Evolutionary conservation across 2,113 vertebrate species (phyloP), one percentile per base, ranked within the genome.

Genomic region (Tyto alba): DNA sequence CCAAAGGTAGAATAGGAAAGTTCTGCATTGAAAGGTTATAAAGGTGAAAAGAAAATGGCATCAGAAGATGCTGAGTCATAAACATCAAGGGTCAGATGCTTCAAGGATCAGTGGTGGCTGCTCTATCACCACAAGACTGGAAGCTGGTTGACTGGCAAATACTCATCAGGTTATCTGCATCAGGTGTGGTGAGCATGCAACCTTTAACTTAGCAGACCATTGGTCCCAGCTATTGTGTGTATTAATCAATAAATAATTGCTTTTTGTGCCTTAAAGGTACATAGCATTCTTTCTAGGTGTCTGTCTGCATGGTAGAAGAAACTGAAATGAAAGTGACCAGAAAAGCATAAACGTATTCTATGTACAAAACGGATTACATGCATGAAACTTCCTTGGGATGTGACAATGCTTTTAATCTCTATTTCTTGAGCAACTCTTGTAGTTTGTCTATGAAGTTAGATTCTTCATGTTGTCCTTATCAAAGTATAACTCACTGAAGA

Each of bases 191-290:
- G 1, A 82, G 17, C 20, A 72, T 34, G 6, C 23, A n/a, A 43
- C 11, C 0, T 60, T 79, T 52, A 43, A 52, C 3, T 34, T 55
- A 64, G 30, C 11, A 48, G 11, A 6, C 11, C 6, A 10, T 38
- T 78, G 67, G 8, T 29, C 21, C 25, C 27, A 32, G 16, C 6
- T 63, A 13, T 15, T 57, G 8, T 13, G 38, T 56, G 10, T 47
- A 43, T 68, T 48, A 56, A 53, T 41, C 13, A 41, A 40, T 12
- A 62, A 76, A 88, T 60, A 36, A 26, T 50, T 63, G 6, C 1
- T 89, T 52, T 67, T 6, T 59, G 27, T 56, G 8, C 6, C 13
- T 63, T 30, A 84, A 67, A 0, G 0, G 11, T 22, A 10, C 2
- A 10, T 63, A 45, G 14, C 30, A 26, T 38, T 7, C 2, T n/a